Evolutionary conservation across 2,888 invertebrate species (phyloP), one percentile per base, ranked within the genome.

Genomic region (Sabellastarte sp.): DNA sequence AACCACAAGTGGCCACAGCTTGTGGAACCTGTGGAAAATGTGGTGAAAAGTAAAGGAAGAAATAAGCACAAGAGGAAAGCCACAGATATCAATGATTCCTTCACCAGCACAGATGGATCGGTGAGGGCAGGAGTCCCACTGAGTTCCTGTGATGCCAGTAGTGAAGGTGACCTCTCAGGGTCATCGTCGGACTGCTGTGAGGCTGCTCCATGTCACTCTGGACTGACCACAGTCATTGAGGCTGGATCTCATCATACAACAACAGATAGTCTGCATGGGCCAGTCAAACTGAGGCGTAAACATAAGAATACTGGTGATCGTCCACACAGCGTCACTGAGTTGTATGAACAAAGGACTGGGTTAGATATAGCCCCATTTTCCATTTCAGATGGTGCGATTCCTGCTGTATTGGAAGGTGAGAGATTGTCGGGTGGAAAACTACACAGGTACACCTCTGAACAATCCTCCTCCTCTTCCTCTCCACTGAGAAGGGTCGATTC

Each of bases 271-370:
- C 15, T 20, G 24, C 26, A 53, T 53, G 53, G 53, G 5, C 15
- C 53, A 24, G 53, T 10, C 20, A 10, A 24, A 53, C 5, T 24
- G 24, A 5, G 26, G 5, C 15, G 24, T 10, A 28, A 15, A 58
- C 32, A 41, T n/a, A 26, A 50, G 15, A 20, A n/a, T 26, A 29
- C 29, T 41, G 75, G 74, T 62, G 77, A 79, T 56, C 88, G 93
- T 56, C 93, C 93, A 0, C 93, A 93, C 92, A 93, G 93, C 66
- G 93, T 93, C 3, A 92, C 93, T 4, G 93, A 92, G 75, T 87
- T 93, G 50, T 90, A 92, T 20, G 92, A 92, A 80, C 85, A 90
- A 66, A 78, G 52, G 80, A 84, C 85, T 0, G 78, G 83, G 3
- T 67, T 76, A 28, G 80, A 80, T 59, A 71, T 85, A 68, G 84